Conservation (phyloP, 2,888 invertebrate species). For the Drosophila pseudotakahashii region DNA sequence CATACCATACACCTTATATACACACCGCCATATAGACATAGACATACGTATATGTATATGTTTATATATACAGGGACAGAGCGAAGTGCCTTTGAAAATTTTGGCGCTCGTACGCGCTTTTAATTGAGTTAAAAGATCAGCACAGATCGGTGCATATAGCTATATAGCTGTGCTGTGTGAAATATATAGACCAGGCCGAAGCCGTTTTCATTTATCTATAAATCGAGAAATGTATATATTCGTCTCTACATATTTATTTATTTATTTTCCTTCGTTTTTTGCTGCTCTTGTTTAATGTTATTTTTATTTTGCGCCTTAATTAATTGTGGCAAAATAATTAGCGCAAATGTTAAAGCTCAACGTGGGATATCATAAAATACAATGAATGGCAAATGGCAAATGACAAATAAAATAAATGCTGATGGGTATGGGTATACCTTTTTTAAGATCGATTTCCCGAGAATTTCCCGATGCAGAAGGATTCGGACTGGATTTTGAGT, state of each 20-base stretch:
- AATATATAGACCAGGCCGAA: constrained; percentile 40
- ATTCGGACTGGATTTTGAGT: neutral
- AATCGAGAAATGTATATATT: constrained; percentile 1
- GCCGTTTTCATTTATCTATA: constrained; percentile 31
- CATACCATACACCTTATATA: neutral
- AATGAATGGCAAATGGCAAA: constrained; percentile 27
- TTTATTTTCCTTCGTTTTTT: constrained; percentile 32
- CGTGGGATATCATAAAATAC: constrained; percentile 58
- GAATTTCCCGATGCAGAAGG: too few species aligned
- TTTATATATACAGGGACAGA: constrained; percentile 37
- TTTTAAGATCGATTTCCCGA: neutral
- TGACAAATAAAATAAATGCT: neutral
- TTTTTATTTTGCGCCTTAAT: constrained; percentile 72
- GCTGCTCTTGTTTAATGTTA: constrained; percentile 52
- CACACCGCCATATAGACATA: neutral
- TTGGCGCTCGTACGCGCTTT: constrained; percentile 72
- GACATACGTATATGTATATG: neutral
- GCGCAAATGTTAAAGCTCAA: constrained; percentile 73
- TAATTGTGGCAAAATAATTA: constrained; percentile 82
- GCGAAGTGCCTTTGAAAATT: constrained; percentile 70
- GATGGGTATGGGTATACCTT: neutral
- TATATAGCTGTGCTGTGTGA: constrained; percentile 46
- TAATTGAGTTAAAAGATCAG: constrained; percentile 78
- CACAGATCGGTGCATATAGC: constrained; percentile 64
- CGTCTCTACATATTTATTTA: constrained; percentile 24